A percentile compares a stretch with the other conserved stretches of the same genome.
phyloP scores from a whole-genome alignment of 2,888 invertebrate species.

The Muschampia plurimacula region DNA sequence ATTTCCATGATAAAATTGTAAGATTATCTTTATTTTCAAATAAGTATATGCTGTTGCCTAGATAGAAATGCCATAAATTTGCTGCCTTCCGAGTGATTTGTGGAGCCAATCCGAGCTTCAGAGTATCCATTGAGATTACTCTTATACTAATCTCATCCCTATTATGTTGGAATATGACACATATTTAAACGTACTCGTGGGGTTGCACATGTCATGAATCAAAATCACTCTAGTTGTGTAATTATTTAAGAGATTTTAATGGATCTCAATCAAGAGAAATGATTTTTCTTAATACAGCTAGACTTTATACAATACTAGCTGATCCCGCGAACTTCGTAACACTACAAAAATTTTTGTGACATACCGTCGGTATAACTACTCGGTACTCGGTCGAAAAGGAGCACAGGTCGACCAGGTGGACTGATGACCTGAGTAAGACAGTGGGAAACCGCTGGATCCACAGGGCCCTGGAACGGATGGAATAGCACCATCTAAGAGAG shows the following conservation, averaged over 20 bases:
- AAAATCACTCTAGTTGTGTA: not conserved
- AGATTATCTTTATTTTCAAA: not conserved
- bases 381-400: too few species aligned
- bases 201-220: not conserved
- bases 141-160: conserved; percentile 20
- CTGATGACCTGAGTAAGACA: too few species aligned
- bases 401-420: too few species aligned
- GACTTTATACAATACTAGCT: too few species aligned
- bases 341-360: too few species aligned
- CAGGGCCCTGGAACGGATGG: too few species aligned
- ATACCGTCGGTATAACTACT: too few species aligned
- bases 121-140: conserved; percentile 2
- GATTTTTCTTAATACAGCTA: too few species aligned
- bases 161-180: conserved; percentile 4
- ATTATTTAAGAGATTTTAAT: not conserved
- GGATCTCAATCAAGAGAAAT: not conserved
- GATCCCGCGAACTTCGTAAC: too few species aligned
- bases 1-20: conserved; percentile 51
- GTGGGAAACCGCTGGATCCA: too few species aligned
- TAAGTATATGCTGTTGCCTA: too few species aligned
- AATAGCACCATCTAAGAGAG: too few species aligned
- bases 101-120: conserved; percentile 36
- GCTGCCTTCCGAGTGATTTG: conserved; percentile 51
- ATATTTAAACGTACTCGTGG: not conserved
- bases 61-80: conserved; percentile 47